These are phyloP conservation scores for Cynoglossus semilaevis DNA, from an alignment of 2,113 vertebrate species.

Conservation along the genomic window DNA sequence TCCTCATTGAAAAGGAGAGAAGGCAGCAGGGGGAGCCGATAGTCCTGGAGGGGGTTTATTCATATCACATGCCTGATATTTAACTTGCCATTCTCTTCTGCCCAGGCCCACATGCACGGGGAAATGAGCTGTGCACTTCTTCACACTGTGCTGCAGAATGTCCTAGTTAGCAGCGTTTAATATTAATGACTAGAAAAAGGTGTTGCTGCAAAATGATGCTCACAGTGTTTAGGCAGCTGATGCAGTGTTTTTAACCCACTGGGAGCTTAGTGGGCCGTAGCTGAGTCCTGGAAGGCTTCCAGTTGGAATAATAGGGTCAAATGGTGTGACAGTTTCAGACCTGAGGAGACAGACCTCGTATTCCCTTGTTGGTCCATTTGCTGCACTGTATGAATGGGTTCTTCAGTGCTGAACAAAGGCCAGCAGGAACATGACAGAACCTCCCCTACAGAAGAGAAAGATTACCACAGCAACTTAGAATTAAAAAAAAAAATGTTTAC, in stretches of 20 bases:
- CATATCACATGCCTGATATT: constrained; percentile 40
- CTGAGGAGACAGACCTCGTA: constrained; percentile 36
- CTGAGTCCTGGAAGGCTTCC: constrained; percentile 57
- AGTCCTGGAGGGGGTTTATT: constrained; percentile 32
- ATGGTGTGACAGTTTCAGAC: constrained; percentile 39
- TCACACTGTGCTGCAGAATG: constrained; percentile 43
- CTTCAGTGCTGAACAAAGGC: constrained; percentile 25
- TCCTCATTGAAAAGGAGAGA: constrained; percentile 4
- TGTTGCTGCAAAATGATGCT: constrained; percentile 60
- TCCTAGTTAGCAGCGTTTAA: constrained; percentile 68
- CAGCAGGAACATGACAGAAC: constrained; percentile 24
- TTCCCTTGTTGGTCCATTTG: constrained; percentile 47
- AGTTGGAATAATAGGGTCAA: constrained; percentile 53
- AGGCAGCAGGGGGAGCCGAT: constrained; percentile 10
- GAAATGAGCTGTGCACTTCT: constrained; percentile 58
- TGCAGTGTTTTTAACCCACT: constrained; percentile 61
- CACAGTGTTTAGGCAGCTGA: constrained; percentile 60
- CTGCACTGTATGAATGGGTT: constrained; percentile 36
- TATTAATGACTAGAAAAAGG: constrained; percentile 62
- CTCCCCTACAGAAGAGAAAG: not conserved
- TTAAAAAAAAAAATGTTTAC: too few species aligned
- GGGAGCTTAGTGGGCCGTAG: constrained; percentile 55
- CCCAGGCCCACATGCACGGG: constrained; percentile 42
- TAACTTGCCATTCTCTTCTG: constrained; percentile 34
- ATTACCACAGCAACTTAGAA: not conserved